Evolutionary conservation across 2,797 vertebrate species (phyloP), one percentile per base, ranked within the genome.

Genomic region (Scyliorhinus canicula): DNA sequence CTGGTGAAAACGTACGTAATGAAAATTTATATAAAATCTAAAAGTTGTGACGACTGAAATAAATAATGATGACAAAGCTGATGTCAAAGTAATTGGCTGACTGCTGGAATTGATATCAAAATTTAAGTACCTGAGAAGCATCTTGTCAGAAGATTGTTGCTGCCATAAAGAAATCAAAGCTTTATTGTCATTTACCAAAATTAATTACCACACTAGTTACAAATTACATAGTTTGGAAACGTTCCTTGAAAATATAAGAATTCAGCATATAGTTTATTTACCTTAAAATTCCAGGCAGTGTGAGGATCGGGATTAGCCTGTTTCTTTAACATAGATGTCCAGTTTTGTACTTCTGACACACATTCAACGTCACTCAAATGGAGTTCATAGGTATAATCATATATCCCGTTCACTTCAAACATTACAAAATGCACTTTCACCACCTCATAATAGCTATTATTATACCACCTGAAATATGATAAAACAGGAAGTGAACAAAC

Each of bases 281-380:
- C 95, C 55, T 95, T 82, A 95, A 44, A 95, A 57, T 65, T 95
- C 95, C 95, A 96, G 50, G 95, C 95, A 7, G 95, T 95, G 91
- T 95, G 40, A 71, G 95, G 95, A 47, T 96, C 5, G 8, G 94
- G 95, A 1, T 71, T 24, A 1, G 14, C 6, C 79, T 95, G 95
- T 31, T 82, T 67, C 31, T 24, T 63, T 95, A 95, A 85, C 95
- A 95, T 95, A 71, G 84, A 86, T 31, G 50, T 95, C 95, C 95
- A 96, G 91, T 93, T 95, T 93, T 96, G 95, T 69, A 95, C 95
- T 95, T 96, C 95, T 57, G 95, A 95, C 35, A 95, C 74, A 95
- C 95, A 96, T 8, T 93, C 24, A 28, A 95, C 67, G 0, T 65
- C 79, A 9, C 77, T 4, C 44, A 82, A 95, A 0, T 77, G 65